Conservation (phyloP, 2,888 invertebrate species). For the Synergus japonicus region DNA sequence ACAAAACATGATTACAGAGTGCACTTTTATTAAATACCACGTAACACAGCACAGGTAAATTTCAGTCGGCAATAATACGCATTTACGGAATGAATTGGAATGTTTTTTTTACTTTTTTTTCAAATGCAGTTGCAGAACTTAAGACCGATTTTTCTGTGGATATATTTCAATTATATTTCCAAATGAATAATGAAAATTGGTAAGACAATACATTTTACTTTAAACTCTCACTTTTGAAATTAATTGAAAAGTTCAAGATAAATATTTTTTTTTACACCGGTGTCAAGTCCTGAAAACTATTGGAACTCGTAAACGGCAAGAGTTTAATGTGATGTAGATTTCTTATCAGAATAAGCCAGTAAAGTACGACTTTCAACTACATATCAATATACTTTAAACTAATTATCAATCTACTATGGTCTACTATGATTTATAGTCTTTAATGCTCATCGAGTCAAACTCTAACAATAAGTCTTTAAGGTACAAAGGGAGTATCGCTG, state of each 20-base stretch:
- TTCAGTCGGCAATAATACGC: slow-evolving; percentile 21
- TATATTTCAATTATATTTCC: background rate
- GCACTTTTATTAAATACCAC: slow-evolving; percentile 26
- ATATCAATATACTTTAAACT: background rate
- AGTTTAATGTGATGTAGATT: background rate
- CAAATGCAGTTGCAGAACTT: background rate
- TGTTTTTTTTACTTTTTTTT: background rate
- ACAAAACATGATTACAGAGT: background rate
- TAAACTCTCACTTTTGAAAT: background rate
- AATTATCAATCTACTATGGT: background rate
- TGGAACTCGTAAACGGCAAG: background rate
- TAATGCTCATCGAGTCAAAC: background rate
- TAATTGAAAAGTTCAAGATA: background rate
- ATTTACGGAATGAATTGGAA: slow-evolving; percentile 15
- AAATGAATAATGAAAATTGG: background rate
- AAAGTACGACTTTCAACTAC: background rate
- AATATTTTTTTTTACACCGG: background rate
- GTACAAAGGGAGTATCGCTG: background rate
- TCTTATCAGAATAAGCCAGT: background rate
- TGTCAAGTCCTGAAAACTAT: background rate
- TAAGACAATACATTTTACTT: background rate
- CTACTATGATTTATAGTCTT: background rate
- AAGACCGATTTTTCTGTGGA: background rate
- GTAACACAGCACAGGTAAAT: slow-evolving; percentile 15
- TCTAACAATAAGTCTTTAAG: background rate